These are phyloP conservation scores for Leptatherina wallacei DNA, from an alignment of 2,797 vertebrate species.

Conservation along the genomic window DNA sequence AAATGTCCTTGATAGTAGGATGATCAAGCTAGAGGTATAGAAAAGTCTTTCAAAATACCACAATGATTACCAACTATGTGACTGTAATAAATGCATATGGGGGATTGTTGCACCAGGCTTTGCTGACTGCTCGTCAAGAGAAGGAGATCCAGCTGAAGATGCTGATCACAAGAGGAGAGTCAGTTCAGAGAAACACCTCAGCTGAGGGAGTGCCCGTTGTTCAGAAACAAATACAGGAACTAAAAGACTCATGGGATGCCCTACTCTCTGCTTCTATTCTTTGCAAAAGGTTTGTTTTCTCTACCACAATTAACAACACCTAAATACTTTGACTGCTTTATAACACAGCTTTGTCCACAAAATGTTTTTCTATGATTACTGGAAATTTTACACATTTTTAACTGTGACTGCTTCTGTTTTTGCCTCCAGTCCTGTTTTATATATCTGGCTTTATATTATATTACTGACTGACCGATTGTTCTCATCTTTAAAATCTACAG, in stretches of 20 bases:
- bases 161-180: conserved; percentile 92
- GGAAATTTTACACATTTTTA: not conserved
- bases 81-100: conserved; percentile 8
- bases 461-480: conserved; percentile 12
- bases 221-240: conserved; percentile 89
- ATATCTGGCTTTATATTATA: not conserved
- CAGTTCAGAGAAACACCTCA: conserved; percentile 95
- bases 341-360: not conserved
- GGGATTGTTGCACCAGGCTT: conserved; percentile 62
- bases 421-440: accelerated
- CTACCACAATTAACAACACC: not conserved
- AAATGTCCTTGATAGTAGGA: conserved; percentile 92
- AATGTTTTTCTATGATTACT: not conserved
- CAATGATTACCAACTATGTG: not conserved
- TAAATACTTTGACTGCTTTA: not conserved
- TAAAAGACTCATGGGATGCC: conserved; percentile 93
- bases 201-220: conserved; percentile 87
- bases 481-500: conserved; percentile 72
- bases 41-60: not conserved
- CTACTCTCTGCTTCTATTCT: conserved; percentile 91
- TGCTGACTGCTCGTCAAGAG: conserved; percentile 92
- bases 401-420: not conserved
- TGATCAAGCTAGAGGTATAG: conserved; percentile 95
- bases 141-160: conserved; percentile 98
- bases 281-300: conserved; percentile 90